Percentiles rank a stretch among this genome's conserved stretches.
These are phyloP conservation scores for Anguilla japonica DNA, from an alignment of 2,113 vertebrate genomes.

Conservation along the genomic window DNA sequence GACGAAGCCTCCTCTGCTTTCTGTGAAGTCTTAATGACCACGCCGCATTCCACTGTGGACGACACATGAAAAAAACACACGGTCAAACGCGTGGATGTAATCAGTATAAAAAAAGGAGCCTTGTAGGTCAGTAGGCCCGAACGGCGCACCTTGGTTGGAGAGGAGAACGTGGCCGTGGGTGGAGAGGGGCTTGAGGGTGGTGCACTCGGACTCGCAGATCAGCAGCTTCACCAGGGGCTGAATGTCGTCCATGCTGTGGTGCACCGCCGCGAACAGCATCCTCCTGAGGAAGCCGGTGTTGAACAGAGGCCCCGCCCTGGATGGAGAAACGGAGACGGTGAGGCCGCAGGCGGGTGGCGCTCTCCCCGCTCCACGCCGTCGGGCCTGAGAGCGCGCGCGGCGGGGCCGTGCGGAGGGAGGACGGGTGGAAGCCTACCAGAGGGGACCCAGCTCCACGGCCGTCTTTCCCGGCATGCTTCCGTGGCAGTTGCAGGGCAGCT, in stretches of 20 bases:
- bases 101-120: neutral
- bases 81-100: neutral
- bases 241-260: constrained; percentile 85
- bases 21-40: constrained; percentile 81
- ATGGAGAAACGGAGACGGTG: neutral
- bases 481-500: constrained; percentile 88
- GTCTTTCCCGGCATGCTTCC: constrained; percentile 93
- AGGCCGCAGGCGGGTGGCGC: neutral
- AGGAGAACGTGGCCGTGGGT: constrained; percentile 62
- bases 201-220: constrained; percentile 90
- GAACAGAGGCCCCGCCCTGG: constrained; percentile 87
- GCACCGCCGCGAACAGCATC: constrained; percentile 84
- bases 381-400: too few relatives aligned
- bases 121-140: neutral
- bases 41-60: constrained; percentile 82
- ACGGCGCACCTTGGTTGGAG: constrained; percentile 79
- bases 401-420: too few relatives aligned
- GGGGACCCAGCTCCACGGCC: constrained; percentile 86
- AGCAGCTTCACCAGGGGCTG: constrained; percentile 88
- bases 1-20: constrained; percentile 62
- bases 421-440: constrained; percentile 75
- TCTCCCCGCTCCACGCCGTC: neutral
- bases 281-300: constrained; percentile 88
- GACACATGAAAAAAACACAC: constrained; percentile 29
- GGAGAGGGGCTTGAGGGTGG: constrained; percentile 74